Conservation (phyloP, 2,113 vertebrate genomes). For the Gambusia holbrooki region DNA sequence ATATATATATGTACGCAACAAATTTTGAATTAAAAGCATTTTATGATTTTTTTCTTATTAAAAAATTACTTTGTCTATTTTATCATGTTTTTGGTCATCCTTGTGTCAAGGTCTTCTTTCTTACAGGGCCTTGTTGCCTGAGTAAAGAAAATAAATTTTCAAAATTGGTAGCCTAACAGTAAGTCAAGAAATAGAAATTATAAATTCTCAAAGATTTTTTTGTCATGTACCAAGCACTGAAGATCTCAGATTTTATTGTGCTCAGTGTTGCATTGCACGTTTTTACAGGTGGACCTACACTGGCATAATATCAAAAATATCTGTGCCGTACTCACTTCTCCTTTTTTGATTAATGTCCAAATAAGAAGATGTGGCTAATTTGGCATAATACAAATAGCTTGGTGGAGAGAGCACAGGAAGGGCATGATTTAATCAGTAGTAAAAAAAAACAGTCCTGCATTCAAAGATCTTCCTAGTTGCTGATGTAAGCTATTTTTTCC, state of each 20-base stretch:
- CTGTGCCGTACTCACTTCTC: neutral
- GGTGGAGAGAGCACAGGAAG: conserved; percentile 27
- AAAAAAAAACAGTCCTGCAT: conserved; percentile 30
- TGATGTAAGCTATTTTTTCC: conserved; percentile 52
- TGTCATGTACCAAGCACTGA: neutral
- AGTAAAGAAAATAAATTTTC: neutral
- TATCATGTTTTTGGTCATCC: too few species aligned
- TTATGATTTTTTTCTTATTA: too few species aligned
- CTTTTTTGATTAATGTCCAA: conserved; percentile 1
- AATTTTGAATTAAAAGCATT: too few species aligned
- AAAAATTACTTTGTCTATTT: too few species aligned
- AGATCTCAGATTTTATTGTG: neutral
- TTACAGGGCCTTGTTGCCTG: neutral
- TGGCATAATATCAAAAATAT: neutral
- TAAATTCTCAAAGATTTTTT: neutral
- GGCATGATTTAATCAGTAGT: conserved; percentile 49
- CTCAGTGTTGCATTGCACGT: neutral
- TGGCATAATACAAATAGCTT: conserved; percentile 28
- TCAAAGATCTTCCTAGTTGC: conserved; percentile 54
- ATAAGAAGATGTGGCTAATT: conserved; percentile 29
- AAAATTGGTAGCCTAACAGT: neutral
- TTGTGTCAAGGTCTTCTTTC: neutral
- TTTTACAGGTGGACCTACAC: neutral
- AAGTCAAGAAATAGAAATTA: neutral
- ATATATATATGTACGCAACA: too few species aligned